A percentile compares a stretch with the other conserved stretches of the same genome.
phyloP scores from a whole-genome alignment of 2,797 vertebrate genomes.

The Botia almorhae region DNA sequence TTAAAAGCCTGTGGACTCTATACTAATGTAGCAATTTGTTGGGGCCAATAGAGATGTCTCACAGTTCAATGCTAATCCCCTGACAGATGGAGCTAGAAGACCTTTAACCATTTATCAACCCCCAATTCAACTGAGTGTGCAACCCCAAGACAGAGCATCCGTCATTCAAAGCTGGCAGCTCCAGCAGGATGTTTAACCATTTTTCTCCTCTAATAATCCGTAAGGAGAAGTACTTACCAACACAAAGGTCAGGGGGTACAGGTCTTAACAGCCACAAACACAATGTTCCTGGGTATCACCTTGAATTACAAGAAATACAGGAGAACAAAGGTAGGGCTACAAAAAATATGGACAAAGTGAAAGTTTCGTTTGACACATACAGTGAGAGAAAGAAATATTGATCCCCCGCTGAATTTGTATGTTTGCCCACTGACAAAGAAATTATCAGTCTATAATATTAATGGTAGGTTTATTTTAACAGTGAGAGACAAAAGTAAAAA shows the following conservation, averaged over 20 bases:
- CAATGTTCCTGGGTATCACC: not conserved
- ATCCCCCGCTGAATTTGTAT: too few species aligned
- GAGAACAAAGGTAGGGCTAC: too few species aligned
- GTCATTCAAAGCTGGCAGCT: constrained; percentile 72
- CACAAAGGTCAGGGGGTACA: constrained; percentile 15
- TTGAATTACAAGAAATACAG: not conserved
- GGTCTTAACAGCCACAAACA: constrained; percentile 6
- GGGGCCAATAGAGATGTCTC: constrained; percentile 72
- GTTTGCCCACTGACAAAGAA: too few species aligned
- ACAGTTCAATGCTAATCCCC: constrained; percentile 81
- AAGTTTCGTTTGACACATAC: too few species aligned
- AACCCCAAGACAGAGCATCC: constrained; percentile 74
- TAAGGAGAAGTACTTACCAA: constrained; percentile 33
- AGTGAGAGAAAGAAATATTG: too few species aligned
- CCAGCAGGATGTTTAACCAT: constrained; percentile 53
- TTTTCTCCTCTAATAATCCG: too few species aligned
- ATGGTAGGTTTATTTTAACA: too few species aligned
- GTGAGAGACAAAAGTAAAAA: too few species aligned
- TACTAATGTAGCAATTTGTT: constrained; percentile 73
- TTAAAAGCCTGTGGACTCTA: constrained; percentile 70
- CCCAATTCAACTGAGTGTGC: constrained; percentile 65
- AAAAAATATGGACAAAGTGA: too few species aligned
- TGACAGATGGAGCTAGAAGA: constrained; percentile 79
- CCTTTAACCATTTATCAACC: constrained; percentile 78
- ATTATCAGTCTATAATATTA: too few species aligned